Evolutionary conservation across 2,113 vertebrate genomes (phyloP), one percentile per base, ranked within the genome.

Genomic region (Pholis gunnellus): DNA sequence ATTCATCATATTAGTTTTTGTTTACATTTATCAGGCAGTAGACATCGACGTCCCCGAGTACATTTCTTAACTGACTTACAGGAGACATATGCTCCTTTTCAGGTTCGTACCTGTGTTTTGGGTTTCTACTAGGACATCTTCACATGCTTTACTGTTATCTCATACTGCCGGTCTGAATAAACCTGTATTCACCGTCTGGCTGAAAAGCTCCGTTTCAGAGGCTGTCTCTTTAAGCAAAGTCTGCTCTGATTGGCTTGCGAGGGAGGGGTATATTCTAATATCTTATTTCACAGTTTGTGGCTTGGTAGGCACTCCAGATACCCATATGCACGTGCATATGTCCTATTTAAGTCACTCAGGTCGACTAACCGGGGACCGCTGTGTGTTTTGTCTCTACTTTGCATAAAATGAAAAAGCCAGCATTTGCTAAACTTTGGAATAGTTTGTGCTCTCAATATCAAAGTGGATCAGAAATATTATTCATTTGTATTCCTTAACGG

Each of bases 1-100:
- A 81, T 79, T 76, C 31, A 86, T 85, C 81, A 78, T 17, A 42
- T 77, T 71, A 66, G 61, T 56, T 72, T 52, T 54, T 0, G 1
- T 40, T 82, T 69, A 75, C 34, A 73, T 72, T 48, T 52, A 60
- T 65, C 34, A 65, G 67, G 20, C 36, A 61, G 25, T 44, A 63
- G 25, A 48, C 36, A 46, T 6, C 22, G 25, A 44, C 65, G 40
- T 79, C 73, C 60, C 65, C 3, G 22, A 65, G 56, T 61, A 52
- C 38, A 59, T 67, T 68, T 80, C 46, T 68, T 69, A 69, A 54
- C 27, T 65, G 20, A 29, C 34, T 71, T 42, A 22, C 52, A 25
- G 22, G 52, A 56, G n/a, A 10, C 6, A 25, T 25, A n/a, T 54
- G 20, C 7, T 54, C 7, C 9, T 54, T 54, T 25, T 54, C 18